Conservation (phyloP, 2,113 vertebrate species). For the Daphoenositta chrysoptera region DNA sequence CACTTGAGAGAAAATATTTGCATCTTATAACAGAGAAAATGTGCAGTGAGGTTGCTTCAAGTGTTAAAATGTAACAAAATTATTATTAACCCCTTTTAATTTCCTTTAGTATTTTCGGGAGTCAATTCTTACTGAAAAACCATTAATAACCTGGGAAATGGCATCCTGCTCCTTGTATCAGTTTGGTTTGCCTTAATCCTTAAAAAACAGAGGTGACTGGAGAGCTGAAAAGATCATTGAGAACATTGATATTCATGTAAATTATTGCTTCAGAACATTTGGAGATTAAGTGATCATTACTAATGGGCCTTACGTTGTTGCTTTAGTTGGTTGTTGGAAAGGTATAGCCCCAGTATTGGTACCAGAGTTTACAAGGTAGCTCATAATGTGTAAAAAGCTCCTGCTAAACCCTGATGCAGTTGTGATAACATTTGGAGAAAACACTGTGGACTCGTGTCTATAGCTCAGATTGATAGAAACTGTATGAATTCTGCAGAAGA, state of each 20-base stretch:
- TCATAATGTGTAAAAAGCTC: conserved; percentile 79
- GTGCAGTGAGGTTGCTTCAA: background rate
- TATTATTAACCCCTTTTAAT: background rate
- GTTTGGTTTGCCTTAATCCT: conserved; percentile 79
- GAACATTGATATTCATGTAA: conserved; percentile 74
- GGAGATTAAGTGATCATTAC: conserved; percentile 78
- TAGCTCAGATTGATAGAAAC: conserved; percentile 74
- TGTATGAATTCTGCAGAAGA: background rate
- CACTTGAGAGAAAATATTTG: conserved; percentile 3
- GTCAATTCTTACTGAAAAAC: conserved; percentile 81
- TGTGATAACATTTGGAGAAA: conserved; percentile 70
- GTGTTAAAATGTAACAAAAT: background rate
- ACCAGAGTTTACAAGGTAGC: conserved; percentile 70
- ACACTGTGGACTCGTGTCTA: conserved; percentile 68
- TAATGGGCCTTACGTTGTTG: conserved; percentile 74
- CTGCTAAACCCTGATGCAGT: conserved; percentile 78
- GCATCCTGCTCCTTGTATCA: conserved; percentile 71
- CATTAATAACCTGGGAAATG: conserved; percentile 71
- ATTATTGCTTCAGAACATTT: conserved; percentile 81
- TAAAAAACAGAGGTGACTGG: conserved; percentile 78
- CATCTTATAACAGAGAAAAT: background rate
- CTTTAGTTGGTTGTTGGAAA: conserved; percentile 66
- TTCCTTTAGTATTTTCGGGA: conserved; percentile 47
- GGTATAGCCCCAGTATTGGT: conserved; percentile 69
- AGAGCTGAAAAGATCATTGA: conserved; percentile 56